These are phyloP conservation scores for Perognathus longimembris DNA, from an alignment of 2,113 vertebrate genomes.

Conservation along the genomic window DNA sequence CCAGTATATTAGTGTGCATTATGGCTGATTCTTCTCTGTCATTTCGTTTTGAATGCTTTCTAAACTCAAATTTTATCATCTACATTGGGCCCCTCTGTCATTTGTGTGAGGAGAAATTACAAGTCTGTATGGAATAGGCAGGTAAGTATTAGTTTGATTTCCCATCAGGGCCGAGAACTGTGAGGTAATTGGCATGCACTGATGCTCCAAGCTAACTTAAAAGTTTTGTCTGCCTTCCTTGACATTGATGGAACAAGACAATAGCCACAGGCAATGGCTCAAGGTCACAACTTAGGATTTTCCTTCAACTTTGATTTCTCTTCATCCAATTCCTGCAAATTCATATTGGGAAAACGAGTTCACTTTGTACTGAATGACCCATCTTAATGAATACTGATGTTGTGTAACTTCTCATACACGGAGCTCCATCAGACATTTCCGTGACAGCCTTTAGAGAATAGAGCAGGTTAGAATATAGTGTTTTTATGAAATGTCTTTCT, in stretches of 20 bases:
- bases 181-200: conserved; percentile 73
- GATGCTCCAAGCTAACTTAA: conserved; percentile 60
- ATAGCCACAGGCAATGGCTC: conserved; percentile 69
- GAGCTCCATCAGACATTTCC: conserved; percentile 55
- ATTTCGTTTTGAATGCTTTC: conserved; percentile 59
- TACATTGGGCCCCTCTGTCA: conserved; percentile 26
- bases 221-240: conserved; percentile 69
- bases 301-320: conserved; percentile 77
- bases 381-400: conserved; percentile 77
- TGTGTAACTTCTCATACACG: conserved; percentile 55
- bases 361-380: conserved; percentile 72
- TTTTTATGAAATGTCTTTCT: conserved; percentile 49
- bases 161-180: conserved; percentile 23
- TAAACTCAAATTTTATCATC: conserved; percentile 25
- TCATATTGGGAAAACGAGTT: conserved; percentile 74
- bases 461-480: conserved; percentile 41
- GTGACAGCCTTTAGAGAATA: conserved; percentile 55
- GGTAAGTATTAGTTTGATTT: conserved; percentile 61
- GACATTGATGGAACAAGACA: conserved; percentile 78
- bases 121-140: conserved; percentile 40
- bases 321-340: conserved; percentile 59
- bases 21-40: conserved; percentile 42
- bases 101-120: conserved; percentile 41
- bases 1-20: background rate
- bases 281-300: conserved; percentile 78